Evolutionary conservation across 2,113 vertebrate genomes (phyloP), one percentile per base, ranked within the genome.

Genomic region (Epinephelus lanceolatus): DNA sequence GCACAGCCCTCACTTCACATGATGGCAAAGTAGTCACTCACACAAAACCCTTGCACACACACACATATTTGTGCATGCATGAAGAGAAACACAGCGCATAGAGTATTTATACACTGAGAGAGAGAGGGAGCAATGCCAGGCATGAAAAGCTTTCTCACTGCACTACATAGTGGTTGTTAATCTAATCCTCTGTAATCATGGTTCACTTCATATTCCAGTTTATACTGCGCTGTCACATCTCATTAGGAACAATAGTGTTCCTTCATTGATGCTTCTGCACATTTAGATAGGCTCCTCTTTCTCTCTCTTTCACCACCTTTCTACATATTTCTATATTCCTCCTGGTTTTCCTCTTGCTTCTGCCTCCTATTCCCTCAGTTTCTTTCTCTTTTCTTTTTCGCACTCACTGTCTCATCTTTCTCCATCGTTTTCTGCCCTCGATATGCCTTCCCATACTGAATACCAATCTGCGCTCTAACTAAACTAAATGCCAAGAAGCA

Each of bases 141-240:
- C 80, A 80, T 76, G 83, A 81, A 83, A 88, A 84, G 81, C 85
- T 81, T 92, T 84, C 86, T 89, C 62, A 72, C 81, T 89, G 88
- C 75, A 77, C 84, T 88, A 85, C 68, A 45, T 92, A 79, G 88
- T 88, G 89, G 80, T 83, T 89, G 94, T 91, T 94, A 93, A 93
- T 91, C 87, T 93, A 90, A 93, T 93, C 88, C 89, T 86, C 84
- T 85, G 84, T 93, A 92, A 93, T 93, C 89, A 90, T 92, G 92
- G 81, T 91, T 93, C 87, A 92, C 89, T 93, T 93, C 93, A 88
- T 92, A 92, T 92, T 93, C 89, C 86, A 88, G 88, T 94, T 93
- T 88, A 91, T 91, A 65, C 91, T 89, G 84, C 47, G 75, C 90
- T 91, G 91, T 93, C 91, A 92, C 89, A 88, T 90, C 83, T 90